Base-by-base conservation (phyloP, 2,888 invertebrate species). In the Drosophila nigricruria region DNA sequence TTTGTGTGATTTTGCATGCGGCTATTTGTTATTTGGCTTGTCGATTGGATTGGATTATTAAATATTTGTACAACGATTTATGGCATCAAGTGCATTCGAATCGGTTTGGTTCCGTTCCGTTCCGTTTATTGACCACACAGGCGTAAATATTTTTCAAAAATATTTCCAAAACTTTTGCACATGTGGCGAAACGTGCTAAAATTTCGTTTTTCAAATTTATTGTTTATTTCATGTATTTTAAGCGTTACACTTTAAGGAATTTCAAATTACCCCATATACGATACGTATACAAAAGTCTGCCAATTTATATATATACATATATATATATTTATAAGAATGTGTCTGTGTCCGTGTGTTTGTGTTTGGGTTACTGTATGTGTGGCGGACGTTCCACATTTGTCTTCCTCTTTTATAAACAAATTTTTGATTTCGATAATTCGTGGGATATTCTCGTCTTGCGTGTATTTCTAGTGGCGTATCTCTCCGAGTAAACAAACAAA, bases 401-500 rank as follows among this genome's bases (percentile, higher is more conserved):
- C 88, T 87, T 87, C 86, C 88, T 87, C 86, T 87, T 87, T 75
- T 89, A 84, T 87, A 87, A 87, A 87, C 86, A 87, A 87, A 79
- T 58, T 64, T 77, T 72, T 73, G 73, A 79, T 80, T 82, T 77
- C 81, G 76, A 86, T 85, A 81, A 86, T 83, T 88, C 78, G 75
- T 80, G 77, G 76, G 79, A 79, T 86, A 72, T 78, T 88, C 79
- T 79, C 74, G 88, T 73, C 81, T 81, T 86, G 77, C 77, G 84
- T 87, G 79, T 73, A 72, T 75, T 84, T 88, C 82, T 87, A 86
- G 86, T 87, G 86, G 82, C 82, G 78, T 70, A 68, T 89, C 73
- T 71, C 73, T 69, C 68, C 61, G 72, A 73, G 78, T 87, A 87
- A 87, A 87, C 82, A 87, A 87, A 89, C 85, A 89, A 79, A 76